Percentiles rank a stretch among this genome's conserved stretches.
Evolutionary conservation across 1,140 invertebrate genomes (phyloP).

Genomic region (Tribolium madens): DNA sequence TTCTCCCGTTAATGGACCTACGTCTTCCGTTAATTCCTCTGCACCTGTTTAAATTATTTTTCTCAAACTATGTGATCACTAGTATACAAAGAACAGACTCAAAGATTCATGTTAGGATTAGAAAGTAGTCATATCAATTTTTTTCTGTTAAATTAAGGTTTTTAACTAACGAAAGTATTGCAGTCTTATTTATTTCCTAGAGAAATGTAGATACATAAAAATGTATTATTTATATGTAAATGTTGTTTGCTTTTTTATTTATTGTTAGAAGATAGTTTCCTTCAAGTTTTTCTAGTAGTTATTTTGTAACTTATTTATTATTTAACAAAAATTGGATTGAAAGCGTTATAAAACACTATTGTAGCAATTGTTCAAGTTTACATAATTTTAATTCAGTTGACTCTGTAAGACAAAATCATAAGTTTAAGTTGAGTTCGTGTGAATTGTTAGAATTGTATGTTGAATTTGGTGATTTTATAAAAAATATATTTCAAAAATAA

Average conservation of each 20-base stretch:
- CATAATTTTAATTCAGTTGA: conserved; percentile 53
- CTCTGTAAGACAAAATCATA: conserved; percentile 49
- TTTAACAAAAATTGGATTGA: conserved; percentile 46
- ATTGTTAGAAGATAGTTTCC: conserved; percentile 39
- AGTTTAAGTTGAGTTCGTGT: conserved; percentile 60
- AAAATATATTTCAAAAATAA: conserved; percentile 44
- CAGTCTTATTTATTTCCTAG: conserved; percentile 30
- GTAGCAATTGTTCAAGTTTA: conserved; percentile 49
- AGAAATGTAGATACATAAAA: conserved; percentile 32
- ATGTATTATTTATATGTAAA: conserved; percentile 52
- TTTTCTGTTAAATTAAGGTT: conserved; percentile 56
- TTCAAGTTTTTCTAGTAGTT: conserved; percentile 44
- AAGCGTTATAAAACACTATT: conserved; percentile 44
- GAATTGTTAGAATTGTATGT: conserved; percentile 61
- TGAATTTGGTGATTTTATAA: conserved; percentile 64
- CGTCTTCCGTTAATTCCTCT: conserved; percentile 53
- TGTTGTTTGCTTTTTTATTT: conserved; percentile 55
- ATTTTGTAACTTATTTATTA: conserved; percentile 44
- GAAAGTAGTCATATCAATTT: conserved; percentile 29
- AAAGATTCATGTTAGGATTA: conserved; percentile 19
- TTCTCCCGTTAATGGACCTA: conserved; percentile 53
- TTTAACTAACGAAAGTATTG: conserved; percentile 35
- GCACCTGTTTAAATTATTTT: conserved; percentile 51
- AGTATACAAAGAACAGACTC: conserved; percentile 26
- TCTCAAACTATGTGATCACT: conserved; percentile 23